phyloP scores from a whole-genome alignment of 1,140 invertebrate genomes.

The Aphelenchoides besseyi region DNA sequence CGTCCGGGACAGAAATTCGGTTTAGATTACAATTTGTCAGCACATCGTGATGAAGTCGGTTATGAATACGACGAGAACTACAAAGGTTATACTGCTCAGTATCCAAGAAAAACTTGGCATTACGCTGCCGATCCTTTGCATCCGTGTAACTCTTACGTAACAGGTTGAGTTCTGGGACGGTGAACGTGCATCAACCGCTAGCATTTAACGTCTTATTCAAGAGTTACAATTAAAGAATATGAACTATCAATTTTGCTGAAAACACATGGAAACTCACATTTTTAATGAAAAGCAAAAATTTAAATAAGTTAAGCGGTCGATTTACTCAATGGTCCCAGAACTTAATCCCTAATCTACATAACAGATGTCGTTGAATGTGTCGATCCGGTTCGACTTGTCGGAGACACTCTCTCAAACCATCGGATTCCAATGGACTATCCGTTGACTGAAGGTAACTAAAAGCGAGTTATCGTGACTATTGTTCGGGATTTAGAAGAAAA shows the following conservation, averaged over 20 bases:
- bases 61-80: conserved; percentile 31
- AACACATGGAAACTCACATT: no score
- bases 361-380: conserved; percentile 18
- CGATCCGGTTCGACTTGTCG: conserved; percentile 47
- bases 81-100: conserved; percentile 25
- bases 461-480: not conserved
- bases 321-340: no score
- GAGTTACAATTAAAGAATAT: no score
- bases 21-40: conserved; percentile 35
- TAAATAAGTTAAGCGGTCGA: no score
- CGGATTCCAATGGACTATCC: conserved; percentile 35
- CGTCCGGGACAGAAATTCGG: conserved; percentile 39
- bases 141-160: conserved; percentile 44
- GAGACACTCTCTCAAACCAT: conserved; percentile 61
- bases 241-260: no score
- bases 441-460: not conserved
- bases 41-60: conserved; percentile 14
- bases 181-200: conserved; percentile 23
- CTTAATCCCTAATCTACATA: no score
- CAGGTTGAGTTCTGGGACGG: conserved; percentile 29
- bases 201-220: not conserved
- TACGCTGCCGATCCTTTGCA: conserved; percentile 54
- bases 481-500: conserved; percentile 29
- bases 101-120: conserved; percentile 30
- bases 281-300: no score